A percentile compares a stretch with the other conserved stretches of the same genome.
phyloP scores from a whole-genome alignment of 2,888 invertebrate genomes.

The Erynnis tages region DNA sequence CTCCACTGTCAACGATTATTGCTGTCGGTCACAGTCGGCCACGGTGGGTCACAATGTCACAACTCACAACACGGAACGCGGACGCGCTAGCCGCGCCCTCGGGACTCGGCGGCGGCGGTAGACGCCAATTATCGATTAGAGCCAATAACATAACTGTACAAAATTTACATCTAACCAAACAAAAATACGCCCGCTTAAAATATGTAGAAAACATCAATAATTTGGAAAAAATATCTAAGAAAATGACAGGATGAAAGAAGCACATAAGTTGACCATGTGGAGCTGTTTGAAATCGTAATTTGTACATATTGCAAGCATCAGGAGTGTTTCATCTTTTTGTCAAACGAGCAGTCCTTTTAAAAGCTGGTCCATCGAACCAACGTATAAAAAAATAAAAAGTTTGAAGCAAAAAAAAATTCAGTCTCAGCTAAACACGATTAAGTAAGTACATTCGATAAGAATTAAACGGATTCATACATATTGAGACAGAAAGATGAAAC shows the following conservation, averaged over 20 bases:
- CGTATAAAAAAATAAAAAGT: constrained; percentile 35
- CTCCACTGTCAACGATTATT: constrained; percentile 60
- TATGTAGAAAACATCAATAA: constrained; percentile 1
- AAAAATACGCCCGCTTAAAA: constrained; percentile 3
- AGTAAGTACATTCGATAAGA: constrained; percentile 64
- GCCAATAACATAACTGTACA: constrained; percentile 21
- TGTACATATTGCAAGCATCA: constrained; percentile 71
- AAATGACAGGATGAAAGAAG: constrained; percentile 29
- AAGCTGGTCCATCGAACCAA: constrained; percentile 1
- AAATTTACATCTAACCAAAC: constrained; percentile 20
- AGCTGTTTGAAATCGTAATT: constrained; percentile 41
- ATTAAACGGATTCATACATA: constrained; percentile 33
- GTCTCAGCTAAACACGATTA: constrained; percentile 43
- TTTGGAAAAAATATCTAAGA: constrained; percentile 12
- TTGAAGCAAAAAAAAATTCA: constrained; percentile 40
- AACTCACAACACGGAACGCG: constrained; percentile 40
- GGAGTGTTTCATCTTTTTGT: constrained; percentile 42
- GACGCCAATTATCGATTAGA: constrained; percentile 1
- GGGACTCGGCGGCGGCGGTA: background rate
- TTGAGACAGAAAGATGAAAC: constrained; percentile 46
- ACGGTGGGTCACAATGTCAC: too few relatives aligned
- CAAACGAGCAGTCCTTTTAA: constrained; percentile 31
- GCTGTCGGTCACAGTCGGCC: constrained; percentile 69
- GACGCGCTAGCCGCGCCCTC: too few relatives aligned
- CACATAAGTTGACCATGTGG: constrained; percentile 32